phyloP scores from a whole-genome alignment of 2,113 vertebrate species.

The Panthera tigris region DNA sequence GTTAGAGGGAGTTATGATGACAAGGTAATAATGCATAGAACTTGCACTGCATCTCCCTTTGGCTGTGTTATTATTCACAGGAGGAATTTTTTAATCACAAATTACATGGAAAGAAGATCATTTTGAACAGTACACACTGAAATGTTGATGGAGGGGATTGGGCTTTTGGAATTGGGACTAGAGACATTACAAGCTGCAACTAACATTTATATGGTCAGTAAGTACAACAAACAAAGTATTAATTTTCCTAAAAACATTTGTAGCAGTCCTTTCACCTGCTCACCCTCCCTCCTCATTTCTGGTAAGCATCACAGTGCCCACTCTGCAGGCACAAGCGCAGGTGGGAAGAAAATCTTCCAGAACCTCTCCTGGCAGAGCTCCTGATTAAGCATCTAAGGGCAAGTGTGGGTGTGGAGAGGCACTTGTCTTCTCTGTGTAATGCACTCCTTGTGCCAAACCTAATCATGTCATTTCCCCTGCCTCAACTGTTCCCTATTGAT shows the following conservation, averaged over 20 bases:
- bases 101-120: slow-evolving; percentile 19
- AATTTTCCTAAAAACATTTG: not conserved
- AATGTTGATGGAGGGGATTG: slow-evolving; percentile 1
- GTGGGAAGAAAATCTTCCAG: not conserved
- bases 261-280: not conserved
- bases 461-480: not conserved
- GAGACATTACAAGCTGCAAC: not conserved
- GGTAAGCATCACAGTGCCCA: not conserved
- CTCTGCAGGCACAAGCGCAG: not conserved
- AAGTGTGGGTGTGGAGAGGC: not conserved
- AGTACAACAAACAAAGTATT: slow-evolving; percentile 21
- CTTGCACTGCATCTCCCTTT: not conserved
- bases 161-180: slow-evolving; percentile 13
- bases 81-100: slow-evolving; percentile 46
- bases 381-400: not conserved
- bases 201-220: not conserved
- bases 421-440: not conserved
- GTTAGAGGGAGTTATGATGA: not conserved
- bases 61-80: slow-evolving; percentile 36
- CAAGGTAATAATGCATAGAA: not conserved
- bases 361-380: not conserved
- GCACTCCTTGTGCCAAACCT: not conserved
- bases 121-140: slow-evolving; percentile 41
- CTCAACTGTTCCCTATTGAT: not conserved
- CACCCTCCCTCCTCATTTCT: not conserved